Percentiles rank a stretch among this genome's conserved stretches.
These are phyloP conservation scores for Artibeus lituratus DNA, from an alignment of 2,797 vertebrate genomes.

Conservation along the genomic window DNA sequence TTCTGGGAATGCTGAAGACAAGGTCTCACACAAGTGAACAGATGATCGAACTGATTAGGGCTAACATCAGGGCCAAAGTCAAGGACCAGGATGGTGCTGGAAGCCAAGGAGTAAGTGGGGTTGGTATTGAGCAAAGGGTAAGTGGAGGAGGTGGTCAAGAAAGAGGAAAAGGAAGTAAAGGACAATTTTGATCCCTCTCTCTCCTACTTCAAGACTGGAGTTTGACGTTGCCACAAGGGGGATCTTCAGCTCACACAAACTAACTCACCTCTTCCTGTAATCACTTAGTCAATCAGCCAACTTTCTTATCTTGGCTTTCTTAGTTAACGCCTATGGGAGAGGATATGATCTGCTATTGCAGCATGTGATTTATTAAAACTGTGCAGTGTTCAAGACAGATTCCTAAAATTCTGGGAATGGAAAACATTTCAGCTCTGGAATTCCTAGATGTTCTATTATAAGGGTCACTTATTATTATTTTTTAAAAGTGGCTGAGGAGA, in stretches of 20 bases:
- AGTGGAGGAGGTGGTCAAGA: neutral
- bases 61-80: neutral
- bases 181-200: neutral
- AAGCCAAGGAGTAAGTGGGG: neutral
- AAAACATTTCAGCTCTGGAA: neutral
- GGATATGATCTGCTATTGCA: neutral
- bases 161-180: neutral
- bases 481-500: neutral
- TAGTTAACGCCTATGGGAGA: neutral
- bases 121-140: neutral
- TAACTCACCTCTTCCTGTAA: neutral
- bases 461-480: neutral
- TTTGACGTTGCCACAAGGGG: neutral
- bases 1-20: neutral
- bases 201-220: neutral
- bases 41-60: neutral
- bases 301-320: neutral
- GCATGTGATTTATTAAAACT: neutral
- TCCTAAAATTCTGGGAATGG: neutral
- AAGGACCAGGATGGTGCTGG: neutral
- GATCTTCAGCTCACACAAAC: neutral
- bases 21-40: neutral
- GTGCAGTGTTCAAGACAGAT: neutral
- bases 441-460: neutral
- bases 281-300: neutral